Evolutionary conservation across 1,140 invertebrate genomes (phyloP).

Genomic region (Musca domestica): DNA sequence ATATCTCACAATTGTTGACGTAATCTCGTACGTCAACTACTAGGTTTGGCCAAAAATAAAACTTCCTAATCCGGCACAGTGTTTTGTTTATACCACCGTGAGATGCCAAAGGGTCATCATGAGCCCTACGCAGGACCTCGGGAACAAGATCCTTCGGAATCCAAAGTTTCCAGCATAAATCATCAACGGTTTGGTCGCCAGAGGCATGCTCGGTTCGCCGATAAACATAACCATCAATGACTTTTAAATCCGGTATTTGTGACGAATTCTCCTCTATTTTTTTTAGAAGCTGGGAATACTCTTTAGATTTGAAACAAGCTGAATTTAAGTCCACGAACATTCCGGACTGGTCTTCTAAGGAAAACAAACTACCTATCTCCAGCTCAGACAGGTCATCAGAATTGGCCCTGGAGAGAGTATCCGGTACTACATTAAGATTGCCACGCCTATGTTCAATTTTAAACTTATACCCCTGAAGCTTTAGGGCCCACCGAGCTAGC

Average conservation of each 20-base stretch:
- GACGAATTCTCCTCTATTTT: background rate
- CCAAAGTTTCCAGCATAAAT: conserved; percentile 11
- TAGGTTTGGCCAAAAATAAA: no score
- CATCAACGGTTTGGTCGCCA: background rate
- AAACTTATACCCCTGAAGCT: no score
- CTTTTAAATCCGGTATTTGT: background rate
- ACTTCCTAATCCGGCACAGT: no score
- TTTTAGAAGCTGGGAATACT: background rate
- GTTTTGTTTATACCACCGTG: no score
- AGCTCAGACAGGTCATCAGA: no score
- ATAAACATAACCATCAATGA: conserved; percentile 1
- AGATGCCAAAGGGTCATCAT: no score
- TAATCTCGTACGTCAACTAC: background rate
- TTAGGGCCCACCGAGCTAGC: conserved; percentile 41
- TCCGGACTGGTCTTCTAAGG: background rate
- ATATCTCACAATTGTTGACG: background rate
- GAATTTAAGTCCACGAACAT: conserved; percentile 16
- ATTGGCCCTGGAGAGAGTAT: conserved; percentile 39
- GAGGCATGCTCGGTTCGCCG: background rate
- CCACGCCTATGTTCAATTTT: no score
- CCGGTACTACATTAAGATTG: conserved; percentile 41
- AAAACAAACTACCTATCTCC: background rate
- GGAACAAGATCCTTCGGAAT: background rate
- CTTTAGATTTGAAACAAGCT: background rate
- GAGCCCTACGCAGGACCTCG: no score